Percentiles rank a stretch among this genome's conserved stretches.
Evolutionary conservation across 2,888 invertebrate genomes (phyloP).

Genomic region (Ectobius pallidus): DNA sequence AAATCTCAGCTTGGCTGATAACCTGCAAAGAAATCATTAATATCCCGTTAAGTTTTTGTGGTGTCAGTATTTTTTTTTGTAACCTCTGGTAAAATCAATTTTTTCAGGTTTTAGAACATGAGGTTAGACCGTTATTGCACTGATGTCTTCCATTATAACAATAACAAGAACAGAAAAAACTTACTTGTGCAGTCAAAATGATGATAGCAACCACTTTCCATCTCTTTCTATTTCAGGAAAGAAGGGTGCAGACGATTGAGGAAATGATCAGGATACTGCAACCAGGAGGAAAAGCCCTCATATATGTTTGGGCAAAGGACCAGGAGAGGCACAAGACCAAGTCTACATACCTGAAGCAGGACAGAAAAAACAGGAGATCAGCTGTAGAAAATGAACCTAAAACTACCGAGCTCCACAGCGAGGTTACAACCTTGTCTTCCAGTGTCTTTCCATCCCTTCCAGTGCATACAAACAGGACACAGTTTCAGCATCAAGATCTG

Average conservation of each 20-base stretch:
- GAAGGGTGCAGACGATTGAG: conserved; percentile 73
- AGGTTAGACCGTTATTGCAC: too few relatives aligned
- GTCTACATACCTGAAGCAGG: conserved; percentile 73
- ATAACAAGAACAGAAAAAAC: too few relatives aligned
- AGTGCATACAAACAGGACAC: conserved; percentile 88
- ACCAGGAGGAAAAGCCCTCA: conserved; percentile 75
- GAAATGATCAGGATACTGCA: conserved; percentile 79
- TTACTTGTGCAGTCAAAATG: too few relatives aligned
- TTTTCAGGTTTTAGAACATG: too few relatives aligned
- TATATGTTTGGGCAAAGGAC: conserved; percentile 97
- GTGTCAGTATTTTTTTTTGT: too few relatives aligned
- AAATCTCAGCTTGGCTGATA: too few relatives aligned
- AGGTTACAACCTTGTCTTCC: not conserved
- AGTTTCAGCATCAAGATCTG: conserved; percentile 88
- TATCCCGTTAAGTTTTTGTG: too few relatives aligned
- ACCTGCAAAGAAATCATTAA: too few relatives aligned
- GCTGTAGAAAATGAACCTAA: conserved; percentile 16
- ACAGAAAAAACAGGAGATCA: conserved; percentile 58
- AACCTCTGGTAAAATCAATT: too few relatives aligned
- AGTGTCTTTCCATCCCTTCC: conserved; percentile 59
- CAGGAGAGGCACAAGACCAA: conserved; percentile 71
- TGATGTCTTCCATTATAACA: too few relatives aligned
- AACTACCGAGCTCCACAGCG: not conserved
- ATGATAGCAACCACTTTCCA: too few relatives aligned
- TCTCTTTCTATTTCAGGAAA: conserved; percentile 66